phyloP scores from a whole-genome alignment of 2,888 invertebrate species.

The Ecliptopera silaceata region DNA sequence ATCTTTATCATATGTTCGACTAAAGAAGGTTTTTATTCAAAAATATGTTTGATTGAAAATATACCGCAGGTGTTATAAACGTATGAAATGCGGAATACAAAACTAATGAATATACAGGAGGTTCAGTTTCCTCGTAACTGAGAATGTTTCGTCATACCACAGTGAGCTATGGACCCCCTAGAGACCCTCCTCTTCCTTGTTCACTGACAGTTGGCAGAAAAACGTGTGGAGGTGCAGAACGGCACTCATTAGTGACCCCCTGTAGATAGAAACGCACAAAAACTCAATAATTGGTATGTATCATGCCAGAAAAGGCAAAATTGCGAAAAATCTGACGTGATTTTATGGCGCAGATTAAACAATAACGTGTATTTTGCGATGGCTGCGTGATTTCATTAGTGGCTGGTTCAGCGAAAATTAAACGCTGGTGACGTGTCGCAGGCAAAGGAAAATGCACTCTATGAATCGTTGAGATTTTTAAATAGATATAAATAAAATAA shows the following conservation, averaged over 20 bases:
- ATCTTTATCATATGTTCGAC: too few species aligned
- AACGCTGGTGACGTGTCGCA: not conserved
- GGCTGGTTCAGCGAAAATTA: not conserved
- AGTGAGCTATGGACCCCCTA: conserved; percentile 11
- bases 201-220: conserved; percentile 26
- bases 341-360: conserved; percentile 9
- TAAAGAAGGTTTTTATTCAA: too few species aligned
- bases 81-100: conserved; percentile 2
- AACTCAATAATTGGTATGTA: conserved; percentile 25
- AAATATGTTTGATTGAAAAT: too few species aligned
- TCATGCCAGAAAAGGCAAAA: conserved; percentile 15
- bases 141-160: conserved; percentile 21
- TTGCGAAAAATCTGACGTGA: conserved; percentile 12
- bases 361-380: conserved; percentile 6
- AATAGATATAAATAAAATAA: too few species aligned
- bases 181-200: conserved; percentile 22
- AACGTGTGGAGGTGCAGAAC: conserved; percentile 29
- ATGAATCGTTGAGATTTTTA: not conserved
- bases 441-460: conserved; percentile 5
- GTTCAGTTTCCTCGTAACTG: conserved; percentile 18
- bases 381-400: conserved; percentile 8
- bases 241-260: conserved; percentile 34
- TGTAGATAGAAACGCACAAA: conserved; percentile 19
- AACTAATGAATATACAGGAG: conserved; percentile 12
- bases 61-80: too few species aligned